These are phyloP conservation scores for Scaeva pyrastri DNA, from an alignment of 2,888 invertebrate species.

Conservation along the genomic window DNA sequence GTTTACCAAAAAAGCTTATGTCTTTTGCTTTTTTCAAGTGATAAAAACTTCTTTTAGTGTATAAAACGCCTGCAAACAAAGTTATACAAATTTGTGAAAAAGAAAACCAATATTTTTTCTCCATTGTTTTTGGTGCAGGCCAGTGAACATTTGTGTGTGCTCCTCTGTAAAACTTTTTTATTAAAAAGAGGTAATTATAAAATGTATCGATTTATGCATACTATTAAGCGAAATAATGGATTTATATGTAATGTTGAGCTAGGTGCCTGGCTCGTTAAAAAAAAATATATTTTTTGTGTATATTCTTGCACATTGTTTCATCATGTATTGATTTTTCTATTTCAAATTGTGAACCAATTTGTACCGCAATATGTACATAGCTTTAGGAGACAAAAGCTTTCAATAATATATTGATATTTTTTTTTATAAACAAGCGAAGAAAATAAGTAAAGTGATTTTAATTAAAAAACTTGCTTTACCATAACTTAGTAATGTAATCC, in stretches of 20 bases:
- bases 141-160: conserved; percentile 54
- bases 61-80: not conserved
- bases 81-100: not conserved
- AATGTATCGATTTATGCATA: conserved; percentile 50
- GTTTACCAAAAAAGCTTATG: conserved; percentile 2
- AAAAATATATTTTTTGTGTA: not conserved
- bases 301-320: conserved; percentile 2
- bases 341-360: not conserved
- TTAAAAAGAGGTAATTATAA: conserved; percentile 54
- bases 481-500: not conserved
- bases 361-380: not conserved
- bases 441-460: not conserved
- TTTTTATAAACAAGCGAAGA: not conserved
- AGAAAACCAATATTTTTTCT: not conserved
- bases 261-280: not conserved
- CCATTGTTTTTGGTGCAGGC: conserved; percentile 41
- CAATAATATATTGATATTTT: not conserved
- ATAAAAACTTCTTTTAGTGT: conserved; percentile 15
- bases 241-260: not conserved
- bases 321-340: conserved; percentile 21
- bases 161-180: conserved; percentile 28
- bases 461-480: not conserved
- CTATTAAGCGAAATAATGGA: not conserved
- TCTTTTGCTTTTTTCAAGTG: conserved; percentile 5
- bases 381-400: not conserved